Base-by-base conservation (phyloP, 1,140 invertebrate genomes). In the Camponotus vicinus region DNA sequence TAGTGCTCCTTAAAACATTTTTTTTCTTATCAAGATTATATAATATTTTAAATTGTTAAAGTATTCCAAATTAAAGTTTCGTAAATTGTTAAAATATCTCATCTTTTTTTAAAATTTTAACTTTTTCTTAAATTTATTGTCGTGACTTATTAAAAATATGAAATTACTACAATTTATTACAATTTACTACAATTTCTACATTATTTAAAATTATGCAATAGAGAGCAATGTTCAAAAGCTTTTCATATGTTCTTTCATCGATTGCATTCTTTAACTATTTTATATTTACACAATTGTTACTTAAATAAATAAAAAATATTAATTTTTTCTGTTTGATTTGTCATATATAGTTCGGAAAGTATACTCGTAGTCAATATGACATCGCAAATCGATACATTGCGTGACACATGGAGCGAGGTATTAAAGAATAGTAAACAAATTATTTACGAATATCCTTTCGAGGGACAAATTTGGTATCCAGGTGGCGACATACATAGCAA, bases 381-480 rank as follows among this genome's bases (percentile, higher is more conserved):
- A 27, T 27, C 97, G 1, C 96, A 97, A 87, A 96, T 96, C 42
- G 96, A 97, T 13, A 95, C 96, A 34, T 94, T 96, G 34, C 96
- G 96, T 71, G 96, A 97, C 1, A 97, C 97, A 0, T 99, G 98
- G 98, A 97, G 97, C 57, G 97, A 98, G 89, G 96, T 99, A 49
- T 93, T 98, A 86, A 95, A 97, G 52, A 96, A 96, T 84, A 97
- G 98, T 27, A 97, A 96, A 91, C 95, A 95, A 63, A 94, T 97
- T 13, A 95, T 96, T 32, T 95, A 97, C 42, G 95, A 97, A 78
- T 97, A 97, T 94, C 98, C 98, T 1, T 97, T 98, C 93, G 97
- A 98, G 92, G 96, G 97, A 63, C 97, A 97, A 18, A 94, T 98
- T 63, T 98, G 98, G 98, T 98, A 97, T 94, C 98, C 98, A 0